Evolutionary conservation across 23 tunicate genomes (phyloP), one percentile per base, ranked within the genome.

Genomic region (Diplosoma virens): DNA sequence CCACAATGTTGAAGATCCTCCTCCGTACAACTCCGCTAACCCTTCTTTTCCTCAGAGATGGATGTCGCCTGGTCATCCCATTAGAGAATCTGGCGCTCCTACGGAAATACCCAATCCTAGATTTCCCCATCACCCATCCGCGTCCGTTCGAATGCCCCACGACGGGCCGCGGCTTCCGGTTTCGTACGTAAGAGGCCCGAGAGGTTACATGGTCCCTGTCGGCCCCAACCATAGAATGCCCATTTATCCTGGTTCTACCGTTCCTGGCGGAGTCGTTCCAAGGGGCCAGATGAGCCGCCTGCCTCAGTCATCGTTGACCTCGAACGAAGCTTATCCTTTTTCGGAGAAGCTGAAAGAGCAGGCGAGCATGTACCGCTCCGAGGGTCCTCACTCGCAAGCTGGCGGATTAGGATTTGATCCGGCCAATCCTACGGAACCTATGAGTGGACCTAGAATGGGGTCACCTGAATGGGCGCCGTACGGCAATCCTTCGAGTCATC

Each of bases 341-440:
- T 90, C 97, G 9, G 97, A 83, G 47, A 80, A 90, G 75, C 71
- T 90, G 24, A 90, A 84, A 76, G 81, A 90, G 34, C 89, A 90
- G 67, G 97, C 97, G 11, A 75, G 81, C 48, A 66, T 76, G 55
- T 74, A 84, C 34, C 77, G 78, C 5, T 14, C 78, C 4, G 82
- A 76, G 5, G 82, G 82, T 17, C 66, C 75, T 53, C 89, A 73
- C 32, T 30, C 25, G 32, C 84, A 60, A 55, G 50, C 58, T 23
- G 76, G 76, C 55, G 59, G 46, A 11, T 30, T 46, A 14, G 73
- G 73, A 27, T 79, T 79, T 58, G 80, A 71, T 25, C 54, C 71
- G 50, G 55, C 33, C 23, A 77, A 77, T 41, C 84, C 75, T 11
- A 75, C 41, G 25, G 84, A 72, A 26, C 68, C 80, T 33, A 45